Evolutionary conservation across 2,888 invertebrate species (phyloP), one percentile per base, ranked within the genome.

Genomic region (Herminia tarsipennalis): DNA sequence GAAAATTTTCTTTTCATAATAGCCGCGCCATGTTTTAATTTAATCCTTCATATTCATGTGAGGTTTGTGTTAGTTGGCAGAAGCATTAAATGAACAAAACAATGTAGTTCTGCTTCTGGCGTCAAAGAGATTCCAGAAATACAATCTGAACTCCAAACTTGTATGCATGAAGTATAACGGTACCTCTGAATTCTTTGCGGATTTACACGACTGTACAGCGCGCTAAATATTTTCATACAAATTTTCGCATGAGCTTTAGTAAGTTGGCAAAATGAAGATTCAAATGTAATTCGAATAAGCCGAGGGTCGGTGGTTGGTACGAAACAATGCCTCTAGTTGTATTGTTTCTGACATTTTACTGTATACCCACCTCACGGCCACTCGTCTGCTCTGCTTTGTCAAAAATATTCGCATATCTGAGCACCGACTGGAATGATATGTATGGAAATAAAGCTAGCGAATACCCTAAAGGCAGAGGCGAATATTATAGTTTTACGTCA

Each of bases 291-390:
- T 62, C 30, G 22, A 20, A 25, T 47, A 47, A 21, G 18, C 39
- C n/a, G 18, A 25, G 16, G 44, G 30, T 38, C 58, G 53, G 58
- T 63, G 45, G 36, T 41, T 29, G 39, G 40, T 51, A 37, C 21
- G 9, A 28, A 61, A 66, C 62, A 62, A 66, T 66, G 47, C 36
- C 24, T 27, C 20, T 48, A 41, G 52, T 38, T 44, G 42, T 9
- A 21, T 43, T 62, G 62, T 53, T 51, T 41, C 43, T 53, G 63
- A 49, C 57, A 49, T 63, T 48, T 51, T 17, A 34, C 42, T 50
- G 40, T 40, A 22, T 35, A 51, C 66, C 43, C 46, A 38, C 29
- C 42, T 56, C 45, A 42, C 28, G 25, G 20, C 9, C 27, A 25
- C 32, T 21, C 40, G n/a, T 14, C 25, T 10, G 10, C 16, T 4